A percentile compares a stretch with the other conserved stretches of the same genome.
These are phyloP conservation scores for Apodemia zela DNA, from an alignment of 2,888 invertebrate species.

Conservation along the genomic window DNA sequence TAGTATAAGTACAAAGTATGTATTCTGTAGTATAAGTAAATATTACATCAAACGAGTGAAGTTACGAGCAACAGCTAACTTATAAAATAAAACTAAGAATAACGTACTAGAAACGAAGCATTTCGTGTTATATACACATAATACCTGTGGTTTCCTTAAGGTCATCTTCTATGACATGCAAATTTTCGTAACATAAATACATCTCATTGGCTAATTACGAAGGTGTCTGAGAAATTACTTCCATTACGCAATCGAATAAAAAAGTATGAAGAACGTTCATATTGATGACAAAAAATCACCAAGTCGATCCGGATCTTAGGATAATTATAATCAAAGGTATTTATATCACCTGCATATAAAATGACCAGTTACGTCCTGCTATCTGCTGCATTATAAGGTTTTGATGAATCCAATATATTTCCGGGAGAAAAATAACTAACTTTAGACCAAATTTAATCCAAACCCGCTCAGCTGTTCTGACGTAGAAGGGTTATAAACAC, in stretches of 20 bases:
- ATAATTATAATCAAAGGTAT: background rate
- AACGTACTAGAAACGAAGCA: background rate
- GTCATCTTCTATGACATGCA: background rate
- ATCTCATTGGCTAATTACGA: background rate
- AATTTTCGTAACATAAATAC: background rate
- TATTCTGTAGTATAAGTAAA: too few relatives aligned
- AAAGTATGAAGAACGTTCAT: background rate
- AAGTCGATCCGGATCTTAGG: background rate
- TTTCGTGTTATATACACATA: constrained; percentile 1
- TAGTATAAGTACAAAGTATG: too few relatives aligned
- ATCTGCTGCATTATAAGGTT: too few relatives aligned
- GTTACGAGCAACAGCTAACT: background rate
- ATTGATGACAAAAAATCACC: background rate
- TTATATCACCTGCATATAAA: too few relatives aligned
- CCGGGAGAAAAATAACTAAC: too few relatives aligned
- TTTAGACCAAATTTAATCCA: too few relatives aligned
- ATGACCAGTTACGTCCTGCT: too few relatives aligned
- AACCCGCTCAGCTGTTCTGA: too few relatives aligned
- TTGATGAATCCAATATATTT: too few relatives aligned
- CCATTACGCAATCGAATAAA: background rate
- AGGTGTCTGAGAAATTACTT: constrained; percentile 1
- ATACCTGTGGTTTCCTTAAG: background rate
- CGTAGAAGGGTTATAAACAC: too few relatives aligned
- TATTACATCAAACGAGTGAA: too few relatives aligned
- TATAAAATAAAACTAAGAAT: background rate